phyloP scores from a whole-genome alignment of 2,888 invertebrate species.

The Elegia similella region DNA sequence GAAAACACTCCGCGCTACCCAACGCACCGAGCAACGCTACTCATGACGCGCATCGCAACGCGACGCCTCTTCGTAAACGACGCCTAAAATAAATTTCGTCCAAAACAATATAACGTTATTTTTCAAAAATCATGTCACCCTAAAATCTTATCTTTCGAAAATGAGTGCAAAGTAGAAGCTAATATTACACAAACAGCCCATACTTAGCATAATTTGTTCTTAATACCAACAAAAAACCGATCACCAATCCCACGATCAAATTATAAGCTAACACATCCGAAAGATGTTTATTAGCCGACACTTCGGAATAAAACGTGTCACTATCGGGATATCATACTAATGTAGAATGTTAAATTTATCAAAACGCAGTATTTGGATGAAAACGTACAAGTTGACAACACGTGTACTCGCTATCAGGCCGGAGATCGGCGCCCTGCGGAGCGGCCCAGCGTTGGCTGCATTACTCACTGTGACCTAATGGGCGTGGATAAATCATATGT shows the following conservation, averaged over 20 bases:
- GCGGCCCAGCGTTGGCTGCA: conserved; percentile 58
- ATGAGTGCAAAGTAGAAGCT: too few relatives aligned
- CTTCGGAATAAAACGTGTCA: conserved; percentile 62
- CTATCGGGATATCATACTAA: conserved; percentile 72
- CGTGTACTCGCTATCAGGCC: conserved; percentile 75
- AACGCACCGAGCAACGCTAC: too few relatives aligned
- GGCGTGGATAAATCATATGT: conserved; percentile 75
- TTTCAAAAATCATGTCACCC: too few relatives aligned
- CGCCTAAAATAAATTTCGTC: too few relatives aligned
- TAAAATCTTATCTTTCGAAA: too few relatives aligned
- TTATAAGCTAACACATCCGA: conserved; percentile 24
- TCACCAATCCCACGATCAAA: not conserved
- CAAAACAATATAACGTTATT: too few relatives aligned
- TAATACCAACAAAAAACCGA: conserved; percentile 3
- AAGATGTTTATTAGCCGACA: conserved; percentile 63
- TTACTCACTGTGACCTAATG: conserved; percentile 79
- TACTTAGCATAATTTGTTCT: too few relatives aligned
- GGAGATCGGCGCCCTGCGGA: conserved; percentile 72
- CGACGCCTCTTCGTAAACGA: too few relatives aligned
- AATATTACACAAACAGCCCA: not conserved
- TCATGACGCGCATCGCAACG: too few relatives aligned
- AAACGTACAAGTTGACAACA: conserved; percentile 81
- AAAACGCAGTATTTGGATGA: conserved; percentile 75
- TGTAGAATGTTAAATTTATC: conserved; percentile 73
- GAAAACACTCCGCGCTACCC: too few relatives aligned